Percentiles rank a stretch among this genome's conserved stretches.
Evolutionary conservation across 2,888 invertebrate species (phyloP).

Genomic region (Timema podura): DNA sequence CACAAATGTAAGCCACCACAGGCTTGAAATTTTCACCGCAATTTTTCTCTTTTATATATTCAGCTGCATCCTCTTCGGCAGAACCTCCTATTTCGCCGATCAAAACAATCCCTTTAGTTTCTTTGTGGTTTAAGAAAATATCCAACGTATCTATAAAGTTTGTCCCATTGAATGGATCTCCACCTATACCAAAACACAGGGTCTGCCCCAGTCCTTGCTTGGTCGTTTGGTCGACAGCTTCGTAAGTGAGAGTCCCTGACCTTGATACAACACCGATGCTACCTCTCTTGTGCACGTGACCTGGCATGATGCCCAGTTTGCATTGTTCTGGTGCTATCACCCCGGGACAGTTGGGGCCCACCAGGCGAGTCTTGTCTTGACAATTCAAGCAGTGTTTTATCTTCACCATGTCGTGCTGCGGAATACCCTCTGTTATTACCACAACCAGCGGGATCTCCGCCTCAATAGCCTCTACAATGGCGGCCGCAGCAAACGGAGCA

Average conservation of each 20-base stretch:
- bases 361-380: constrained; percentile 49
- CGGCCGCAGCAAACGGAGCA: constrained; percentile 47
- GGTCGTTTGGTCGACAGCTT: constrained; percentile 61
- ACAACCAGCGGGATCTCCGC: constrained; percentile 56
- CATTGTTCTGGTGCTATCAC: constrained; percentile 54
- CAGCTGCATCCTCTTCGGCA: constrained; percentile 61
- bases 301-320: constrained; percentile 65
- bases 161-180: constrained; percentile 63
- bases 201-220: constrained; percentile 50
- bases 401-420: constrained; percentile 59
- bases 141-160: constrained; percentile 60
- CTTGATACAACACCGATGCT: constrained; percentile 55
- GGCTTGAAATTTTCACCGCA: constrained; percentile 45
- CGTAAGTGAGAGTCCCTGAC: constrained; percentile 60
- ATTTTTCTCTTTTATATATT: constrained; percentile 34
- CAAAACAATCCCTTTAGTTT: constrained; percentile 58
- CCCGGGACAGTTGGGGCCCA: constrained; percentile 62
- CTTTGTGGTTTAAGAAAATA: constrained; percentile 54
- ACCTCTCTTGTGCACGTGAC: constrained; percentile 50
- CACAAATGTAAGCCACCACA: constrained; percentile 60
- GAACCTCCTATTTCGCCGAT: constrained; percentile 63
- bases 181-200: constrained; percentile 60
- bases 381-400: constrained; percentile 49
- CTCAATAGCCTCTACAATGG: constrained; percentile 53
- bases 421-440: constrained; percentile 57